Conservation (phyloP, 1,140 invertebrate species). For the Drosophila orosa region DNA sequence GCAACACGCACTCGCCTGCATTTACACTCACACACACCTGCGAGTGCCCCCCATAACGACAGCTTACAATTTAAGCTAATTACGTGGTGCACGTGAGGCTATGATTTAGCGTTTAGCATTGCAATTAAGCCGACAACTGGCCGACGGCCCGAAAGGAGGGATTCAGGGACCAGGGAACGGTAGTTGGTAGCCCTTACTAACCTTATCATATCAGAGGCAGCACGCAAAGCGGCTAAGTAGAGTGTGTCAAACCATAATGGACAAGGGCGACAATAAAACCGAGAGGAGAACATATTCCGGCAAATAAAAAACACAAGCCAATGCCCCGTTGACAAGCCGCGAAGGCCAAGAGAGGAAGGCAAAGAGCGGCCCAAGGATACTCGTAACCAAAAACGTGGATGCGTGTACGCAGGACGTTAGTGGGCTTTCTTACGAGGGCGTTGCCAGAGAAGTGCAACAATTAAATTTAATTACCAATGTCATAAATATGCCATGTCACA, state of each 20-base stretch:
- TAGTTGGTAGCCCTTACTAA: conserved; percentile 5
- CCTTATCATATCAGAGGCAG: conserved; percentile 74
- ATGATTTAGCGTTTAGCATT: conserved; percentile 79
- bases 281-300: conserved; percentile 30
- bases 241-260: conserved; percentile 62
- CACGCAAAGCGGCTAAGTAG: conserved; percentile 61
- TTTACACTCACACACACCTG: conserved; percentile 15
- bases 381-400: conserved; percentile 18
- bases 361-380: conserved; percentile 6
- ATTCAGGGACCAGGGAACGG: neutral
- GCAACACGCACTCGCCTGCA: conserved; percentile 25
- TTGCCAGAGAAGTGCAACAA: conserved; percentile 74
- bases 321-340: conserved; percentile 39
- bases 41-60: conserved; percentile 57
- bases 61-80: conserved; percentile 80
- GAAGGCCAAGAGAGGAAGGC: conserved; percentile 12
- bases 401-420: conserved; percentile 27
- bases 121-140: conserved; percentile 67
- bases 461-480: conserved; percentile 82
- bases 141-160: neutral
- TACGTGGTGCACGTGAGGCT: conserved; percentile 77
- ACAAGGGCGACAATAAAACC: conserved; percentile 66
- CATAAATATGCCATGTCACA: conserved; percentile 77
- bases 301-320: conserved; percentile 33
- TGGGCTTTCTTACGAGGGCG: conserved; percentile 61